Evolutionary conservation across 1,140 invertebrate species (phyloP).

Genomic region (Panulirus ornatus): DNA sequence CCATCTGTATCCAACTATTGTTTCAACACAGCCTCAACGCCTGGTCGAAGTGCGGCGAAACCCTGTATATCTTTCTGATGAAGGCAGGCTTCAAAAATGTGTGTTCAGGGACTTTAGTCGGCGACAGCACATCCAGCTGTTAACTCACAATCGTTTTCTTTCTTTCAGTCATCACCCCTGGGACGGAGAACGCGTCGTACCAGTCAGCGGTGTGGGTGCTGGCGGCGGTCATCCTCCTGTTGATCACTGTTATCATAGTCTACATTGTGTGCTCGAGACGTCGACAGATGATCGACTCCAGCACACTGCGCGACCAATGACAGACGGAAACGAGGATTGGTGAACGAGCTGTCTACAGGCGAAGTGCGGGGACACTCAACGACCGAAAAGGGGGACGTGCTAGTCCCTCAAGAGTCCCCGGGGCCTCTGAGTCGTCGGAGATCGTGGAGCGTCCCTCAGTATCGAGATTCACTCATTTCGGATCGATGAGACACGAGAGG

Average conservation of each 20-base stretch:
- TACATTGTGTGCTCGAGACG: conserved; percentile 61
- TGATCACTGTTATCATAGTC: conserved; percentile 39
- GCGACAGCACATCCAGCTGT: too few species aligned
- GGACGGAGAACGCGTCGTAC: conserved; percentile 2
- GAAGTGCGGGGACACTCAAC: conserved; percentile 33
- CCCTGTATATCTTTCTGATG: too few species aligned
- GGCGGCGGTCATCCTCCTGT: conserved; percentile 49
- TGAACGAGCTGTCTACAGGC: conserved; percentile 61
- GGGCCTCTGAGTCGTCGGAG: neutral
- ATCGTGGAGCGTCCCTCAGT: conserved; percentile 2
- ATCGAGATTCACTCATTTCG: conserved; percentile 47
- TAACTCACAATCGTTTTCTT: too few species aligned
- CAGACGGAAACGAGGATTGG: conserved; percentile 51
- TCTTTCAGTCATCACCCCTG: conserved; percentile 52
- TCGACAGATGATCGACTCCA: conserved; percentile 48
- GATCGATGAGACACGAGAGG: conserved; percentile 23
- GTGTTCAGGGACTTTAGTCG: too few species aligned
- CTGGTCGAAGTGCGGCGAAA: too few species aligned
- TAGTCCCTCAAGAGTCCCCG: neutral
- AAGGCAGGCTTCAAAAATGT: too few species aligned
- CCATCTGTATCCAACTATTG: too few species aligned
- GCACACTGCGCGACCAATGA: conserved; percentile 50
- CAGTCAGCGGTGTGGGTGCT: conserved; percentile 65
- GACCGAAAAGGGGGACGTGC: conserved; percentile 3
- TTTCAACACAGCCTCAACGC: too few species aligned